A percentile compares a stretch with the other conserved stretches of the same genome.
phyloP scores from a whole-genome alignment of 1,140 invertebrate species.

The Telenomus remus region DNA sequence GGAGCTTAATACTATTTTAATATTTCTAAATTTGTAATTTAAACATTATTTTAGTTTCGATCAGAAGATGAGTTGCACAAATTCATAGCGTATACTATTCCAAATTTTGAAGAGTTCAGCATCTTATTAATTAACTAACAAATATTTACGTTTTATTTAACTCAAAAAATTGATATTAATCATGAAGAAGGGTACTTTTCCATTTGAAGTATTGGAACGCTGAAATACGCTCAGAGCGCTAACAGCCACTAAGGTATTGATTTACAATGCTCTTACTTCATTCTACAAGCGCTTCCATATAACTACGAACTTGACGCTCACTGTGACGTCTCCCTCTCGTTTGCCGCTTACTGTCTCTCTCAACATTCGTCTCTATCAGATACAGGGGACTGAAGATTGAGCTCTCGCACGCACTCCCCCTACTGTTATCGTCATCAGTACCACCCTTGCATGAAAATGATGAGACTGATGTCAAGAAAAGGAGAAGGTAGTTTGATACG shows the following conservation, averaged over 20 bases:
- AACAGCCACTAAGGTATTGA: slow-evolving; percentile 69
- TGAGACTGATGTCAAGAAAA: slow-evolving; percentile 54
- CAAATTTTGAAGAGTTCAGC: too few species aligned
- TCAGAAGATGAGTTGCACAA: too few species aligned
- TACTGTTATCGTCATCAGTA: slow-evolving; percentile 37
- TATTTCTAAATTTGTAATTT: too few species aligned
- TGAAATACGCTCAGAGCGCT: slow-evolving; percentile 64
- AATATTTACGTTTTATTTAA: too few species aligned
- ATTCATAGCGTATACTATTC: too few species aligned
- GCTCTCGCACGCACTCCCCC: slow-evolving; percentile 38
- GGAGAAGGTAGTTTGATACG: slow-evolving; percentile 38
- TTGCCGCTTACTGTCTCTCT: background rate
- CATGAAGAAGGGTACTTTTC: slow-evolving; percentile 50
- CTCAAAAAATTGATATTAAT: too few species aligned
- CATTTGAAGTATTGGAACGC: slow-evolving; percentile 63
- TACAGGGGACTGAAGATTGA: slow-evolving; percentile 10
- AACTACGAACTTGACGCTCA: slow-evolving; percentile 62
- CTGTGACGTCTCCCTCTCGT: slow-evolving; percentile 28
- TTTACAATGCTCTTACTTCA: slow-evolving; percentile 70
- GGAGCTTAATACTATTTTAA: too few species aligned
- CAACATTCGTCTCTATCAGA: slow-evolving; percentile 9
- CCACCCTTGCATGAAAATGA: slow-evolving; percentile 45
- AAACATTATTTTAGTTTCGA: too few species aligned
- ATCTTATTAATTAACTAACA: too few species aligned
- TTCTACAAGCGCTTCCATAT: slow-evolving; percentile 68